Evolutionary conservation across 2,888 invertebrate species (phyloP), one percentile per base, ranked within the genome.

Genomic region (Parascotia fuliginaria): DNA sequence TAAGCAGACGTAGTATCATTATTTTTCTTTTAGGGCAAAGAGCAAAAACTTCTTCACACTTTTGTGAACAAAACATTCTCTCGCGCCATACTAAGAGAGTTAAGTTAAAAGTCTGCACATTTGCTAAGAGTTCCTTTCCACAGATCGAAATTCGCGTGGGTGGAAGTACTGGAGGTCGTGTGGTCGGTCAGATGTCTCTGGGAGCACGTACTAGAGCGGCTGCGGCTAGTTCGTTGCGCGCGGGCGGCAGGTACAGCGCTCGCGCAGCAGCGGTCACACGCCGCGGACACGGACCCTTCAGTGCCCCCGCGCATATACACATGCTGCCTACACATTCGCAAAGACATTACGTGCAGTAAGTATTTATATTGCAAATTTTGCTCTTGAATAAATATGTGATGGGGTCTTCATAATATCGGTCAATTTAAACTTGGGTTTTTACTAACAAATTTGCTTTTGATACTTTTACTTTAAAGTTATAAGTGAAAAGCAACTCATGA

Each of bases 191-290:
- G 78, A 96, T 98, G 94, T 95, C 97, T 0, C 93, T 98, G 47
- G 98, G 98, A 65, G 95, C 97, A 3, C 95, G 96, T 9, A 97
- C 97, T 0, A 96, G 96, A n/a, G 97, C 97, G 1, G 96, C 98
- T 6, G 94, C 97, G 36, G 95, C 99, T 12, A 97, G 97, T 80
- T 98, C 98, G 77, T 92, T 99, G 45, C 96, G 97, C 7, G 93
- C 95, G 1, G 97, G 97, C 42, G 96, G 96, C 2, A 93, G 96
- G 2, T 99, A 99, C 85, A 96, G 95, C 59, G 97, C 98, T 0
- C 94, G 97, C 51, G 96, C 99, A 6, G 97, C 98, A 7, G 98
- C 98, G 0, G 95, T 96, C 69, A 99, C 98, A 0, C 94, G 95
- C 53, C 94, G 95, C 1, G 99, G 99, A 0, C 94, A 95, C 44